A percentile compares a stretch with the other conserved stretches of the same genome.
Evolutionary conservation across 2,113 vertebrate species (phyloP).

Genomic region (Rhinoptilus africanus): DNA sequence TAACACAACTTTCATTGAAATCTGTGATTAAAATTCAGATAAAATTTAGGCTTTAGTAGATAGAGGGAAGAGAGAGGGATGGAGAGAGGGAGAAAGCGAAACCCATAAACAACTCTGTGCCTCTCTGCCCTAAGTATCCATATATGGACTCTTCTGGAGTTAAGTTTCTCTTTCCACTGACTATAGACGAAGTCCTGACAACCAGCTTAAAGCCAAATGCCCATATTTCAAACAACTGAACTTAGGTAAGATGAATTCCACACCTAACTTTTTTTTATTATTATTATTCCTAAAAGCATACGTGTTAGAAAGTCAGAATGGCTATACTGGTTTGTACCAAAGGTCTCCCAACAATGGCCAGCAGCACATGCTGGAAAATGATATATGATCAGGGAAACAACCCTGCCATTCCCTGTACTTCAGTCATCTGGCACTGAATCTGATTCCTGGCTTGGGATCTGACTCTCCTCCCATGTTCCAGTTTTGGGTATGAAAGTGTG

Average conservation of each 20-base stretch:
- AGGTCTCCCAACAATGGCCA: neutral
- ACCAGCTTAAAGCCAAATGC: neutral
- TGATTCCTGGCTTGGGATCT: neutral
- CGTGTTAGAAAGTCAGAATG: neutral
- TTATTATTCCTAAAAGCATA: neutral
- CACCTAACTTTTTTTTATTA: neutral
- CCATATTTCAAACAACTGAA: neutral
- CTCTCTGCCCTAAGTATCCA: neutral
- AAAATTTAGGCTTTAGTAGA: neutral
- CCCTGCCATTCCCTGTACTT: neutral
- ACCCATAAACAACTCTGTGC: neutral
- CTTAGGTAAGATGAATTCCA: neutral
- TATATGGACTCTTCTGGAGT: neutral
- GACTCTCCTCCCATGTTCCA: neutral
- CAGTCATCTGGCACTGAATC: neutral
- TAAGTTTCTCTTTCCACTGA: neutral
- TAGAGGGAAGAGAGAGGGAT: neutral
- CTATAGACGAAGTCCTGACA: neutral
- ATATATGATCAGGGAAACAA: neutral
- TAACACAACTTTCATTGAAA: neutral
- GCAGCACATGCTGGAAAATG: neutral
- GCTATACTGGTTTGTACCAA: neutral
- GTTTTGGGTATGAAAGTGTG: neutral
- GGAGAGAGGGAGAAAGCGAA: neutral
- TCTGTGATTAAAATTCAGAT: neutral